A percentile compares a stretch with the other conserved stretches of the same genome.
phyloP scores from a whole-genome alignment of 2,113 vertebrate genomes.

The Cromileptes altivelis region DNA sequence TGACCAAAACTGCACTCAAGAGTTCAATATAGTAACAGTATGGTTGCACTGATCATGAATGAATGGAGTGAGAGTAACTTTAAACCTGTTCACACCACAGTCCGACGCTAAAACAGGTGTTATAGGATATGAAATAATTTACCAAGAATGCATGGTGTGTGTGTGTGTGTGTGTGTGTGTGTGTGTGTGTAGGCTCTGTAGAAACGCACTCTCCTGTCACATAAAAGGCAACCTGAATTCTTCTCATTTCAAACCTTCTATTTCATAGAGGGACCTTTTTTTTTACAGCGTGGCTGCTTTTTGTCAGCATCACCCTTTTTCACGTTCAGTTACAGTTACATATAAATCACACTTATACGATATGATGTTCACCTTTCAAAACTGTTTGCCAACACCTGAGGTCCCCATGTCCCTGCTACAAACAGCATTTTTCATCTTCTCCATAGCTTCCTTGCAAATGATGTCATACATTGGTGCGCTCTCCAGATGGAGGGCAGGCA shows the following conservation, averaged over 20 bases:
- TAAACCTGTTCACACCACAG: constrained; percentile 3
- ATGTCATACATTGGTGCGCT: no score
- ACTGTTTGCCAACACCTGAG: constrained; percentile 39
- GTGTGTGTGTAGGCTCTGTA: background rate
- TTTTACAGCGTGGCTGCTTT: background rate
- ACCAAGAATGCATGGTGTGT: background rate
- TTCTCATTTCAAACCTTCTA: background rate
- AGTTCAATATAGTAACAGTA: background rate
- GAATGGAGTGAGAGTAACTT: background rate
- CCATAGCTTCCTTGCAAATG: no score
- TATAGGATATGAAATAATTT: background rate
- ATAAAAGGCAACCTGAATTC: background rate
- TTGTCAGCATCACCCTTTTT: constrained; percentile 44
- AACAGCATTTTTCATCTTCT: background rate
- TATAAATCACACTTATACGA: constrained; percentile 9
- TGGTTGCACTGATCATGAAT: constrained; percentile 4
- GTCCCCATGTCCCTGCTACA: constrained; percentile 12
- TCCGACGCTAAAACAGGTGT: background rate
- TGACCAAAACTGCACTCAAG: background rate
- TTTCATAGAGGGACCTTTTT: no score
- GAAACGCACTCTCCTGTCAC: background rate
- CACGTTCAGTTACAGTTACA: constrained; percentile 8
- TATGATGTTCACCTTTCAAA: constrained; percentile 27
- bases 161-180: background rate
- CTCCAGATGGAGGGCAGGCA: no score